Evolutionary conservation across 2,888 invertebrate species (phyloP), one percentile per base, ranked within the genome.

Genomic region (Malthinus seriepunctatus): DNA sequence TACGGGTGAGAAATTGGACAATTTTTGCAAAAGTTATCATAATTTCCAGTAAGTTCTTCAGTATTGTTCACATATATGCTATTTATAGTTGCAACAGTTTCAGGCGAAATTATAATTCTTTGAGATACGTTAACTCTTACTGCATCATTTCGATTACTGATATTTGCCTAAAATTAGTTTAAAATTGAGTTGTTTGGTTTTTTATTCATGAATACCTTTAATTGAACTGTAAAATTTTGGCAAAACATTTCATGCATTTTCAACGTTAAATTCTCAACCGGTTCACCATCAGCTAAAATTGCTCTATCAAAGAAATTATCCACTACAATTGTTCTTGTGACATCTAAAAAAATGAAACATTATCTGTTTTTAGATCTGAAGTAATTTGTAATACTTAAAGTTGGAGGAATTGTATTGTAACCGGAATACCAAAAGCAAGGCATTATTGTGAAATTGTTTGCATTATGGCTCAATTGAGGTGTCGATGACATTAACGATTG

Each of bases 1-100:
- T 46, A 51, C 39, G 62, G 53, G 49, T 70, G 68, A n/a, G 69
- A 59, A 12, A 72, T 68, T 3, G 73, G 69, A 64, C 73, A 75
- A 23, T 50, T 51, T 8, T 57, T 51, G 52, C 73, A 74, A 59
- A 73, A 76, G 8, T 52, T 49, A 39, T 73, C 71, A 0, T 10
- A 44, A 11, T 62, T 65, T 5, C 49, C 10, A 1, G 42, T 44
- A 14, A 7, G 49, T 38, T 61, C 51, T 1, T 58, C 51, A 11
- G 10, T 52, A 14, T 61, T 49, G 1, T 60, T 53, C 7, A 64
- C 60, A 12, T 62, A 53, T 37, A 68, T 53, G 6, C 61, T 48
- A 51, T 60, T 56, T 32, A 42, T n/a, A n/a, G n/a, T n/a, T n/a
- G n/a, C n/a, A 0, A 1, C 56, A 2, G n/a, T 31, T 10, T 52